Base-by-base conservation (phyloP, 2,888 invertebrate species). In the Synanthedon andrenaeformis region DNA sequence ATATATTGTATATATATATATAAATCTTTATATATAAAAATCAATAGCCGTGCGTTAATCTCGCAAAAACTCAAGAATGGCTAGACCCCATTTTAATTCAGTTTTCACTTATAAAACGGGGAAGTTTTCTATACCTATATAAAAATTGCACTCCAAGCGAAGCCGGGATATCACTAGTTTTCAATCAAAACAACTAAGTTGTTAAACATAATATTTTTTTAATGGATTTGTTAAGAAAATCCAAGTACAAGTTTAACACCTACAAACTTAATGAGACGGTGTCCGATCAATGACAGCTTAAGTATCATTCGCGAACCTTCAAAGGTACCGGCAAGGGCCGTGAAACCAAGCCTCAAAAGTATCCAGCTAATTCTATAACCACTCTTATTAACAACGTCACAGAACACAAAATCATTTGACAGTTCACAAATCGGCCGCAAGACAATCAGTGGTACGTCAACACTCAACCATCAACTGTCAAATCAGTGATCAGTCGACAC, bases 401-500 rank as follows among this genome's bases (percentile, higher is more conserved):
- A 45, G 11, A 45, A 12, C n/a, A n/a, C 45, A 45, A 5, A 13
- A 45, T 45, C 45, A 13, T 45, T 14, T 13, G 45, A n/a, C 45
- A 45, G 45, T 10, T 17, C 17, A 49, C 6, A 49, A 49, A 17
- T 12, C 19, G 8, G 23, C 8, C 5, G 49, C 19, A 49, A 5
- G 1, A 17, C 3, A 17, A 23, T 17, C 17, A 0, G 8, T 8
- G 13, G 49, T 17, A 11, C 45, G 45, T 14, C 45, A 45, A 45
- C 45, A 45, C 45, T 45, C 14, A 14, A 12, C 45, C n/a, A 19
- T 49, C 49, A 49, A 42, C 62, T 64, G 64, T 67, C 68, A 66
- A 67, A 67, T 67, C 69, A 66, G 64, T 61, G 65, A 65, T 58
- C 61, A 59, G 60, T 66, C 56, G 63, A 13, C 23, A 49, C 17